phyloP scores from a whole-genome alignment of 2,797 vertebrate genomes.

The Halcyon chelicuti region DNA sequence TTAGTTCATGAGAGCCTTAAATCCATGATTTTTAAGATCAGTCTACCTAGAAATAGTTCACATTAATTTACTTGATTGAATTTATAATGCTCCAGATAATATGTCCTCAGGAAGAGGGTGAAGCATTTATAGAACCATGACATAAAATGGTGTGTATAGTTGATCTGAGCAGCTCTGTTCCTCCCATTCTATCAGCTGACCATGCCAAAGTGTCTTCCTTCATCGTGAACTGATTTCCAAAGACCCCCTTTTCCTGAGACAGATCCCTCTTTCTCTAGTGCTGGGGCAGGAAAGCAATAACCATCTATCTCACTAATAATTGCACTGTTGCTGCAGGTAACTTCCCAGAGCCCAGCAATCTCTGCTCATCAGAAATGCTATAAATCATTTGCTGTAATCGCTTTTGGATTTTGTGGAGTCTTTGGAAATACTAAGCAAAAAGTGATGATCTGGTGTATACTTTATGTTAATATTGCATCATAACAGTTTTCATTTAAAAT shows the following conservation, averaged over 20 bases:
- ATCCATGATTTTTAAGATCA: conserved; percentile 26
- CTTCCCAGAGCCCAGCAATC: not conserved
- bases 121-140: conserved; percentile 38
- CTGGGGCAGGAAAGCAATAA: not conserved
- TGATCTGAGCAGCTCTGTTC: not conserved
- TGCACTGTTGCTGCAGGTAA: not conserved
- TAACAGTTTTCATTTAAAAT: not conserved
- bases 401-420: not conserved
- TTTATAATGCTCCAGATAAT: conserved; percentile 37
- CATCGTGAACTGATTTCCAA: not conserved
- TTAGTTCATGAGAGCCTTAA: conserved; percentile 22
- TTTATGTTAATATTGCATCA: not conserved
- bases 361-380: not conserved
- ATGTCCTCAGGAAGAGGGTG: not conserved
- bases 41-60: conserved; percentile 40
- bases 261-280: not conserved
- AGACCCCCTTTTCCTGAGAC: not conserved
- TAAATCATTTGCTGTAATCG: not conserved
- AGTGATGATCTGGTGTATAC: not conserved
- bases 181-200: not conserved
- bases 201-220: not conserved
- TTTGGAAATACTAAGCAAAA: not conserved
- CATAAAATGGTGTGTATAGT: not conserved
- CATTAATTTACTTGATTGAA: conserved; percentile 51
- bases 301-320: not conserved